phyloP scores from a whole-genome alignment of 2,797 vertebrate genomes.

The Nannoperca australis region DNA sequence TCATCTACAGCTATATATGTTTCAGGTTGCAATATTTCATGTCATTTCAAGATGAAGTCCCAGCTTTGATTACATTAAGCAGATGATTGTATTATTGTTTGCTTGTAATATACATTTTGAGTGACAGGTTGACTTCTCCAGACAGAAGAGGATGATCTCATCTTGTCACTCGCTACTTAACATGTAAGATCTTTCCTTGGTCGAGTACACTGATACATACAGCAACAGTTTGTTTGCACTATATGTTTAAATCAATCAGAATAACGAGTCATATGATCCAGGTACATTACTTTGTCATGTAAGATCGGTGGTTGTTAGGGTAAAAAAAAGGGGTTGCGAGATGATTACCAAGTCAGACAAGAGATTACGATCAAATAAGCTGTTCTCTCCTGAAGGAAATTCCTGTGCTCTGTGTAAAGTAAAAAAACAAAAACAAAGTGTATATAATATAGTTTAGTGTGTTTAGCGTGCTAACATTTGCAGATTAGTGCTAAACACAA shows the following conservation, averaged over 20 bases:
- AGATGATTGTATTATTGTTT: neutral
- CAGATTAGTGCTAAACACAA: too few species aligned
- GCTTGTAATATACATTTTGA: neutral
- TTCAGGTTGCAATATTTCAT: neutral
- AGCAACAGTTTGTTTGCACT: neutral
- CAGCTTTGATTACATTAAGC: neutral
- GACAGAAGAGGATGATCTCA: neutral
- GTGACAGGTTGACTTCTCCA: neutral
- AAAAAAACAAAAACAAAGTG: too few species aligned
- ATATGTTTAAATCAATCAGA: neutral
- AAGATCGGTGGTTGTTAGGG: neutral
- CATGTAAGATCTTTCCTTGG: neutral
- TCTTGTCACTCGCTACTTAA: neutral
- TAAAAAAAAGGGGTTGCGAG: neutral
- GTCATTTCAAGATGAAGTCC: neutral
- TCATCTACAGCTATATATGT: neutral
- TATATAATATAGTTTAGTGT: neutral
- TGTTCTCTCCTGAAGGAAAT: too few species aligned
- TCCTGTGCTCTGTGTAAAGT: too few species aligned
- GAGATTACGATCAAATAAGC: neutral
- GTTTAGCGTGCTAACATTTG: too few species aligned
- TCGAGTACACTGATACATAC: neutral
- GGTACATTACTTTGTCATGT: neutral
- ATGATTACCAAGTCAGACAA: neutral
- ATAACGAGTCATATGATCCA: neutral